Evolutionary conservation across 2,888 invertebrate genomes (phyloP).

Genomic region (Julus scandinavius): DNA sequence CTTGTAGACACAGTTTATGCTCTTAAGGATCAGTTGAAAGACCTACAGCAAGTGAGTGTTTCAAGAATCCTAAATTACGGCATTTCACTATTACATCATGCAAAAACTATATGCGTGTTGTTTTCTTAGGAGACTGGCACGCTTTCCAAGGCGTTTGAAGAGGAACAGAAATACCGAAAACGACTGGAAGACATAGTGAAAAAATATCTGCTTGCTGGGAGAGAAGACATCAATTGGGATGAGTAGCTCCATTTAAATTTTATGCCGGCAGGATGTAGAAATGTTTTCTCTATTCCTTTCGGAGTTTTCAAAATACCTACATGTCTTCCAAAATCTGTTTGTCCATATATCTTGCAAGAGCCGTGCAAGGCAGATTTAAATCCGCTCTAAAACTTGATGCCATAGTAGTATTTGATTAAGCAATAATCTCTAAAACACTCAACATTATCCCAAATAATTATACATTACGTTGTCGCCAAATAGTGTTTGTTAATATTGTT

Average conservation of each 20-base stretch:
- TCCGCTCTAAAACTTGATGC: neutral
- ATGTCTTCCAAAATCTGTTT: neutral
- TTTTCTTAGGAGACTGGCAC: constrained; percentile 64
- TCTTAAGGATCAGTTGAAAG: constrained; percentile 78
- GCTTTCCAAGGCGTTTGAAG: constrained; percentile 74
- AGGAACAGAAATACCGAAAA: constrained; percentile 73
- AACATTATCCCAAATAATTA: neutral
- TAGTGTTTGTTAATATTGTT: no score
- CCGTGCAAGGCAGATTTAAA: neutral
- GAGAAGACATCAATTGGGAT: constrained; percentile 56
- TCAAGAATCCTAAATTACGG: neutral
- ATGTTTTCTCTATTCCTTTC: neutral
- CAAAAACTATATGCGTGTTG: neutral
- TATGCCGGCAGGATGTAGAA: neutral
- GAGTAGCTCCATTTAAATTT: constrained; percentile 44
- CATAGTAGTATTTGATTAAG: neutral
- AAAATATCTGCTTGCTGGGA: constrained; percentile 59
- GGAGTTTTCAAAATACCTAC: neutral
- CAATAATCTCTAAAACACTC: neutral
- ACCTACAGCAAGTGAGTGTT: constrained; percentile 72
- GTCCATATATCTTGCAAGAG: neutral
- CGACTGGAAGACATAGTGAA: constrained; percentile 66
- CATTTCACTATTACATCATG: neutral
- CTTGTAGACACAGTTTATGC: constrained; percentile 82
- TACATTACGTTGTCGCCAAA: neutral